These are phyloP conservation scores for Anastrepha ludens DNA, from an alignment of 1,140 invertebrate species.

Conservation along the genomic window DNA sequence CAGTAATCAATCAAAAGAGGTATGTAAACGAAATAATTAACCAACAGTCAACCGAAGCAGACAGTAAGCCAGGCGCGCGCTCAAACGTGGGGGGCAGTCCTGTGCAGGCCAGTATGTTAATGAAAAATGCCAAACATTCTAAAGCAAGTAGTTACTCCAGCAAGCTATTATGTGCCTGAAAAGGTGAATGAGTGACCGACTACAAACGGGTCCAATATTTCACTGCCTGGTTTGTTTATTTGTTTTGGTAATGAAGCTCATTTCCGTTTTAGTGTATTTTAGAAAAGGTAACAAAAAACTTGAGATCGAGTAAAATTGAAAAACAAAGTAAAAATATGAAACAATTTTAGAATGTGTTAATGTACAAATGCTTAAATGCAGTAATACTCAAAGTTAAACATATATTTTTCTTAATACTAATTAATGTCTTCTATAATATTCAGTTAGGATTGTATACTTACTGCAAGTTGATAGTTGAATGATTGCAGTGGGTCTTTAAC, in stretches of 20 bases:
- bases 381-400: no score
- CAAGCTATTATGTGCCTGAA: neutral
- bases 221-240: slow-evolving; percentile 58
- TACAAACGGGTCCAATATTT: slow-evolving; percentile 38
- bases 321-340: no score
- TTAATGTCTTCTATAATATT: no score
- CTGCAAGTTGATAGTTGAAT: no score
- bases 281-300: neutral
- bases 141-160: neutral
- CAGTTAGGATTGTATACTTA: no score
- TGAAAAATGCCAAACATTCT: neutral
- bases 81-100: neutral
- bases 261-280: slow-evolving; percentile 64
- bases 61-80: neutral
- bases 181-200: slow-evolving; percentile 2
- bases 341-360: no score
- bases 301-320: no score
- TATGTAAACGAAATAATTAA: slow-evolving; percentile 37
- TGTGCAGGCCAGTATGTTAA: neutral
- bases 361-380: no score
- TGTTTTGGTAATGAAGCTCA: slow-evolving; percentile 74
- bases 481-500: no score
- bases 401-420: no score
- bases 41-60: neutral
- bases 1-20: slow-evolving; percentile 31